Evolutionary conservation across 2,113 vertebrate genomes (phyloP), one percentile per base, ranked within the genome.

Genomic region (rabbit (Oryctolagus cuniculus)): DNA sequence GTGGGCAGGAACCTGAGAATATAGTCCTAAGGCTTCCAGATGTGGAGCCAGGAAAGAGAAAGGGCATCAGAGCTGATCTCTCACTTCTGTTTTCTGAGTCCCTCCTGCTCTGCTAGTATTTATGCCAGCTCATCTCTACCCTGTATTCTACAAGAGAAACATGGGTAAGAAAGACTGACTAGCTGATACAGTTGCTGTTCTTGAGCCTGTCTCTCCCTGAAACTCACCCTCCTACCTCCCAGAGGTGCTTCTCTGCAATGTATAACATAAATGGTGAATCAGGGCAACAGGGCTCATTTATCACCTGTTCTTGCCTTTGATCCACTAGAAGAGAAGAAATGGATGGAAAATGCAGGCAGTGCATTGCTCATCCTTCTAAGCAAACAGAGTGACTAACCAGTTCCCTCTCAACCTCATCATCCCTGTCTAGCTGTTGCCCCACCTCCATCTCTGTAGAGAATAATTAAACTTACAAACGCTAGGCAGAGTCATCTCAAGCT

Each of bases 391-490:
- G 69, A 86, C 69, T 86, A 85, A 95, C 34, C 17, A 88, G 31
- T 93, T 94, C 29, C 66, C 25, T 95, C n/a, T 74, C 44, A 88
- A 36, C 16, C 31, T 67, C 72, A 90, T 58, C 80, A 58, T 81
- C 87, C 70, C 67, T 72, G 8, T 31, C 75, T 81, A 86, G 36
- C 61, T 93, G 64, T 53, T 36, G 8, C 51, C 19, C 55, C 17
- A 19, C 34, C 22, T 66, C 31, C 6, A 34, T 61, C 70, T 79
- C 88, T 82, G 51, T 70, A 70, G 80, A 64, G n/a, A 96, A 94
- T 87, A 89, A 95, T 94, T 96, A 83, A 94, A 51, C 36, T 96
- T 80, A 22, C n/a, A 78, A 87, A 27, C 29, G 89, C 44, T 87
- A 34, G 84, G 12, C 3, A 94, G 24, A 77, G 31, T 85, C 91